Base-by-base conservation (phyloP, 2,113 vertebrate genomes). In the Podilymbus podiceps region DNA sequence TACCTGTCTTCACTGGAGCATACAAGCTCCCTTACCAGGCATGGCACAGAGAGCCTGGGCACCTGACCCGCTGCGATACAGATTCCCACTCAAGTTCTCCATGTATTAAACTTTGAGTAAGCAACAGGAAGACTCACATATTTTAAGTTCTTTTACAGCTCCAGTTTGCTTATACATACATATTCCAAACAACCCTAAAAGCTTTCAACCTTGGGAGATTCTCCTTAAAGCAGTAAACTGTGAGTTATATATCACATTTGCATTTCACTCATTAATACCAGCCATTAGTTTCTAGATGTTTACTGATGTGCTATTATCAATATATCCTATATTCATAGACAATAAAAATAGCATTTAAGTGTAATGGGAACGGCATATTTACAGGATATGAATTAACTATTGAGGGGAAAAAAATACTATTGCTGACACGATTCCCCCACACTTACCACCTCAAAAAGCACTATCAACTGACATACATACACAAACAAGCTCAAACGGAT, bases 401-500 rank as follows among this genome's bases (percentile, higher is more conserved):
- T 38, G 75, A 75, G 35, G 8, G 22, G n/a, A 33, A 72, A 50
- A 80, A 69, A 77, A 50, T 58, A 23, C 27, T 74, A 47, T 35
- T 90, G 40, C 52, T 84, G 75, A 93, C 72, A 89, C 60, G 81
- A 81, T 80, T 88, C 52, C 79, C 9, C 28, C 87, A 62, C 21
- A 79, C n/a, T 80, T 78, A 28, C 42, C 25, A 60, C 49, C 85
- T 89, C 74, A 71, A 89, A 92, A 92, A 24, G 52, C 56, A 85
- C 58, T 68, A 89, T 72, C 68, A 85, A 46, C 42, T 73, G 74
- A n/a, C 79, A 89, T 42, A 73, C 44, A 85, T 71, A 95, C 33
- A 90, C 85, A 95, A 90, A 88, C 74, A 83, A 81, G 63, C 76
- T 92, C 63, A 84, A 91, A 81, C 49, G 88, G 64, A 93, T 91